phyloP scores from a whole-genome alignment of 2,888 invertebrate genomes.

The Drosophila tanythrix region DNA sequence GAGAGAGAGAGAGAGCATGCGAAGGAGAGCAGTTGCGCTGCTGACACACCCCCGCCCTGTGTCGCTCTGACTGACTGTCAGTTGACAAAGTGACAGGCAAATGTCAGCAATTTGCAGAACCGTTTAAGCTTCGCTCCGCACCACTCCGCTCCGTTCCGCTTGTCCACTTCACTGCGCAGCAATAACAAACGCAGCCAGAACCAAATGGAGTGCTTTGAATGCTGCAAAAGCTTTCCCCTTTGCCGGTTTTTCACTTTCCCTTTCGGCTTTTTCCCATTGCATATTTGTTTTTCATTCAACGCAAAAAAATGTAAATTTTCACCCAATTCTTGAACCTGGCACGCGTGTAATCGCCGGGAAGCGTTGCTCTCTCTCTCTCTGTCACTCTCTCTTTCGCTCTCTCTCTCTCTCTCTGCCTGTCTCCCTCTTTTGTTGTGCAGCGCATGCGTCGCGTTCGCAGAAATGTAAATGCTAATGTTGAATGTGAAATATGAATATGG shows the following conservation, averaged over 20 bases:
- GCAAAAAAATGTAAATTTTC: conserved; percentile 75
- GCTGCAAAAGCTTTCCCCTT: conserved; percentile 29
- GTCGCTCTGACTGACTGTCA: conserved; percentile 17
- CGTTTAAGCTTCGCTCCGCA: conserved; percentile 64
- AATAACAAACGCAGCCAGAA: conserved; percentile 50
- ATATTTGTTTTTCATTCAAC: conserved; percentile 17
- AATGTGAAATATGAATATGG: conserved; percentile 32
- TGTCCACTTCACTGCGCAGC: conserved; percentile 74
- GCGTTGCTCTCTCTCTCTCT: conserved; percentile 44
- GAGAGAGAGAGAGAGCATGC: not conserved
- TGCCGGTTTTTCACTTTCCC: not conserved
- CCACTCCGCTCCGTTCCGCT: conserved; percentile 48
- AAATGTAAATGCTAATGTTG: conserved; percentile 16
- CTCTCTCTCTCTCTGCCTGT: not conserved
- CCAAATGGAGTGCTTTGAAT: conserved; percentile 1
- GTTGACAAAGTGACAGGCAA: conserved; percentile 73
- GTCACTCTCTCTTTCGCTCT: not conserved
- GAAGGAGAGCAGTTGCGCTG: not conserved
- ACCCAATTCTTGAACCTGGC: conserved; percentile 69
- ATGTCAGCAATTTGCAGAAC: conserved; percentile 71
- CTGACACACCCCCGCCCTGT: not conserved
- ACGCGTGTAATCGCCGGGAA: conserved; percentile 80
- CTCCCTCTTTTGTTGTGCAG: conserved; percentile 34
- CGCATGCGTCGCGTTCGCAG: conserved; percentile 46
- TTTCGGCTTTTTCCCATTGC: conserved; percentile 18